Conservation (phyloP, 2,113 vertebrate genomes). For the Anas platyrhynchos region DNA sequence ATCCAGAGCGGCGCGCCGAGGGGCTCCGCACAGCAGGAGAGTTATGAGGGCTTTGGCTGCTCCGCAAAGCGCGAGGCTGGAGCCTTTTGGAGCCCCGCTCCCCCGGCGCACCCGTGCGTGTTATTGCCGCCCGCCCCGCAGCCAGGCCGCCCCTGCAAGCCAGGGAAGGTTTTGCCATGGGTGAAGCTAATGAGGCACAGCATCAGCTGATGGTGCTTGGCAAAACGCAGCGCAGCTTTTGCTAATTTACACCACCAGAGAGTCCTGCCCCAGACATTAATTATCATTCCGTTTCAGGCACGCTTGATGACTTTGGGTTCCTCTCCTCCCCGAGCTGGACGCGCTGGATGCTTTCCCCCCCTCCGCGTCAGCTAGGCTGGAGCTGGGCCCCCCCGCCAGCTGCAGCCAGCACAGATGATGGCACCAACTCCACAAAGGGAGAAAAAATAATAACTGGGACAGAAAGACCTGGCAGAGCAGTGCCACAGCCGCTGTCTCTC, state of each 20-base stretch:
- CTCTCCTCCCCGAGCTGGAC: not conserved
- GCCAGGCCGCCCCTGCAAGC: not conserved
- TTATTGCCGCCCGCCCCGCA: not conserved
- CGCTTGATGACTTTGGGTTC: not conserved
- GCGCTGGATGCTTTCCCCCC: not conserved
- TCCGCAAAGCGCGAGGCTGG: not conserved
- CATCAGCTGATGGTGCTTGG: not conserved
- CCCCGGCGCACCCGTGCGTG: not conserved
- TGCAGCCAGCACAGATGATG: conserved; percentile 44
- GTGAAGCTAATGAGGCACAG: conserved; percentile 14
- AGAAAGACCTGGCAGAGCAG: not conserved
- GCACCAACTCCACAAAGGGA: not conserved
- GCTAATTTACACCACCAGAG: not conserved
- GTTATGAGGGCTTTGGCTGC: conserved; percentile 24
- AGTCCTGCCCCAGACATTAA: not conserved
- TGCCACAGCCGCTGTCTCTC: not conserved
- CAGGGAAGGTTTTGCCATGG: not conserved
- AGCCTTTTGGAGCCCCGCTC: not conserved
- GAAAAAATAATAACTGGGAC: not conserved
- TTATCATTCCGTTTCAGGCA: not conserved
- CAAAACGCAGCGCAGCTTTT: not conserved
- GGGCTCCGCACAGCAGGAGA: conserved; percentile 10
- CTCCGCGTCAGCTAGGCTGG: not conserved
- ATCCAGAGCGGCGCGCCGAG: not conserved
- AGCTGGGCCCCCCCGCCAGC: conserved; percentile 15